phyloP scores from a whole-genome alignment of 92 coral and sea anemone species.

The Parazoanthus atlanticus region DNA sequence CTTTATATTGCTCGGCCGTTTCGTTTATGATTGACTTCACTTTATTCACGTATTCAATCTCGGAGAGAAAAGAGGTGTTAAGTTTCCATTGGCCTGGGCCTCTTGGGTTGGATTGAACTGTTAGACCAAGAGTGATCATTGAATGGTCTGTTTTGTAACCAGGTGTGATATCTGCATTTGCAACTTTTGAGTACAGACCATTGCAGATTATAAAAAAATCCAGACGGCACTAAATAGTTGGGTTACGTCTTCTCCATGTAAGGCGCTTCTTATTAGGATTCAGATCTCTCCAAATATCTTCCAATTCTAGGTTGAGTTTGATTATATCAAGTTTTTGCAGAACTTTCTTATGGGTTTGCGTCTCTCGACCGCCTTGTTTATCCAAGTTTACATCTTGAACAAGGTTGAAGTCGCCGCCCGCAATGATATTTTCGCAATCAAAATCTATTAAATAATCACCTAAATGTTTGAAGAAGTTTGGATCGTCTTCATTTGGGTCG shows the following conservation, averaged over 20 bases:
- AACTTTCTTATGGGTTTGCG: constrained; percentile 27
- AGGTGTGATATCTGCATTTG: neutral
- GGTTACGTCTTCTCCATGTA: constrained; percentile 23
- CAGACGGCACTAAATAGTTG: constrained; percentile 28
- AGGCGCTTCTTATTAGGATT: constrained; percentile 8
- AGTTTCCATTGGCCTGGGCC: constrained; percentile 21
- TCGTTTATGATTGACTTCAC: constrained; percentile 26
- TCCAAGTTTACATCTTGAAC: constrained; percentile 5
- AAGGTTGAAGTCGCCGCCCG: neutral
- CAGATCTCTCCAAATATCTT: constrained; percentile 38
- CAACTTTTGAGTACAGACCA: neutral
- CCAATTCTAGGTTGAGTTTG: constrained; percentile 5
- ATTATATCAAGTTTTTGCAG: constrained; percentile 31
- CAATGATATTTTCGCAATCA: neutral
- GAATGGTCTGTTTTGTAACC: too few species aligned
- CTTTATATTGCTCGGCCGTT: constrained; percentile 20
- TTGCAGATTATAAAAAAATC: constrained; percentile 39
- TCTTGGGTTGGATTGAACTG: neutral
- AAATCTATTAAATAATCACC: neutral
- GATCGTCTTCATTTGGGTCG: constrained; percentile 34
- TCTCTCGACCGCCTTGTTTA: constrained; percentile 17
- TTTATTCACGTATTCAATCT: neutral
- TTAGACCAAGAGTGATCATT: too few species aligned
- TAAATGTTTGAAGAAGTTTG: constrained; percentile 33
- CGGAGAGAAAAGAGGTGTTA: constrained; percentile 22